phyloP scores from a whole-genome alignment of 2,888 invertebrate species.

The Thymelicus acteon region DNA sequence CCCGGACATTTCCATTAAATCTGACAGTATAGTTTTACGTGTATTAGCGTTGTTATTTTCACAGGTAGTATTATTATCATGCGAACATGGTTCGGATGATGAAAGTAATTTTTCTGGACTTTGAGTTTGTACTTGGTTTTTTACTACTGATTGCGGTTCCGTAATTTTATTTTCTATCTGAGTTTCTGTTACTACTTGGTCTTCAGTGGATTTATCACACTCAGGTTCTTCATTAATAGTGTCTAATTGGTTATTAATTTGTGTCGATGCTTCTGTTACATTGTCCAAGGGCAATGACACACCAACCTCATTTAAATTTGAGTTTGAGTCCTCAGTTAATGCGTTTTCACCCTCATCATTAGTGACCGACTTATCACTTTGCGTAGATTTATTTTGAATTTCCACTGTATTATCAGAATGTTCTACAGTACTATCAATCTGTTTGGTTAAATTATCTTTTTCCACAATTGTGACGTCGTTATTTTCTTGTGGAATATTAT shows the following conservation, averaged over 20 bases:
- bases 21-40: constrained; percentile 70
- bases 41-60: background rate
- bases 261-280: background rate
- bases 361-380: background rate
- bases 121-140: background rate
- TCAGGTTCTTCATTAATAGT: background rate
- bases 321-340: background rate
- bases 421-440: background rate
- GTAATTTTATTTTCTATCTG: background rate
- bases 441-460: background rate
- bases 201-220: background rate
- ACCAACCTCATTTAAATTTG: background rate
- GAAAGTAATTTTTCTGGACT: background rate
- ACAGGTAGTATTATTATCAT: background rate
- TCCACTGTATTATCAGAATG: background rate
- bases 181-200: background rate
- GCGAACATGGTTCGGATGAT: background rate
- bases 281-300: background rate
- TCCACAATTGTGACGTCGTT: background rate
- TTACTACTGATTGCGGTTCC: background rate
- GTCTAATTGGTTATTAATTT: background rate
- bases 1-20: constrained; percentile 80
- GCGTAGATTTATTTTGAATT: background rate
- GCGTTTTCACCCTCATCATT: background rate
- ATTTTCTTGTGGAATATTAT: constrained; percentile 2